Evolutionary conservation across 2,888 invertebrate genomes (phyloP), one percentile per base, ranked within the genome.

Genomic region (Criorhina ranunculi): DNA sequence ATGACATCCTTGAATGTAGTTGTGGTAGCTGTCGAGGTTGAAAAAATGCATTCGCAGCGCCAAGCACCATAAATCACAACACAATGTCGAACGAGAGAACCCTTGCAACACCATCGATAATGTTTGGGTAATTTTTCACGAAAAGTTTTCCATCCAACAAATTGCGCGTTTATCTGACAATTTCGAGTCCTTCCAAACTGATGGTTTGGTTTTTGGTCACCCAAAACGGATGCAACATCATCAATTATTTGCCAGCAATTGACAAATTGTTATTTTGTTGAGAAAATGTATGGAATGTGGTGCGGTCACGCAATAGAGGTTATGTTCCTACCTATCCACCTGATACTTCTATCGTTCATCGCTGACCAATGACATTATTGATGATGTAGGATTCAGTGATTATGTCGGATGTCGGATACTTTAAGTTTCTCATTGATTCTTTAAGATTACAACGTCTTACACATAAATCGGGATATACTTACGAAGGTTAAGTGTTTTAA

Each of bases 121-220:
- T 31, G 40, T 51, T 31, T 37, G 51, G 35, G 40, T 31, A n/a
- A 40, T 67, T 67, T 67, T 67, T 67, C 67, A 53, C 1, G 1
- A 17, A 31, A 67, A 67, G n/a, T 40, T 53, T 53, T n/a, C 40
- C 51, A 29, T 11, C 31, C 53, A n/a, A 67, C 53, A 53, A 67
- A 67, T 67, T 67, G 66, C 66, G 66, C 66, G 40, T 67, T 53
- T 67, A 67, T 51, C 53, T 40, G 66, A 60, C 42, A 44, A 15
- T 31, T 31, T 42, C 15, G 15, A 60, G 60, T 60, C 42, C 42
- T 60, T 24, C 15, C n/a, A 15, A 29, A 42, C 60, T 29, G 42
- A 60, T 15, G 60, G 31, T 24, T 8, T n/a, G n/a, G 57, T 24
- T 42, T 24, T 29, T 42, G 60, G 42, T 42, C 60, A 60, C 15